Evolutionary conservation across 2,888 invertebrate genomes (phyloP).

Genomic region (Troides helena): DNA sequence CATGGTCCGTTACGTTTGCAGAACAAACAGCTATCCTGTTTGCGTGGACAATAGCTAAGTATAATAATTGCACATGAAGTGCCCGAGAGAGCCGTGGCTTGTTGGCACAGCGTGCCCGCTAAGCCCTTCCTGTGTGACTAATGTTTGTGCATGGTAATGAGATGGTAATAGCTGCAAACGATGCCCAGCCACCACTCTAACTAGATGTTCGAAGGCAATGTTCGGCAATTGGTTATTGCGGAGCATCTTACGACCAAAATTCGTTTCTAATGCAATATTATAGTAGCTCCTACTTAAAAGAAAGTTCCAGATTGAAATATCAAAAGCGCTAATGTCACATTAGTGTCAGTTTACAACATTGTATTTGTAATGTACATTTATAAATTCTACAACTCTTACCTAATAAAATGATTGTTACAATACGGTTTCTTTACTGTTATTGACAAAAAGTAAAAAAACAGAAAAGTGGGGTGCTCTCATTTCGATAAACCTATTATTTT

Average conservation of each 20-base stretch:
- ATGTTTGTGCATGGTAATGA: conserved; percentile 77
- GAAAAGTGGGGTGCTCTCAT: no score
- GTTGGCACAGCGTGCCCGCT: conserved; percentile 67
- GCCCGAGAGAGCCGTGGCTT: conserved; percentile 55
- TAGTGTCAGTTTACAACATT: conserved; percentile 11
- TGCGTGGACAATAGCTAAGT: conserved; percentile 73
- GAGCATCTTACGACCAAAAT: conserved; percentile 40
- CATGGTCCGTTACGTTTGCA: conserved; percentile 69
- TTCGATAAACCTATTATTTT: no score
- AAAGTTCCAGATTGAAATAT: neutral
- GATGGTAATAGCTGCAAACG: conserved; percentile 65
- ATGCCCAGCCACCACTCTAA: conserved; percentile 55
- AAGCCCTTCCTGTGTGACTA: conserved; percentile 72
- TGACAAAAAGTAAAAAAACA: no score
- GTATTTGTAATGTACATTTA: no score
- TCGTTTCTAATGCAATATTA: conserved; percentile 32
- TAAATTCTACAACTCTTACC: no score
- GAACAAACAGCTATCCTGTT: conserved; percentile 64
- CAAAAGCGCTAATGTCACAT: neutral
- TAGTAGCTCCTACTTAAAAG: conserved; percentile 24
- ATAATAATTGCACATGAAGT: conserved; percentile 75
- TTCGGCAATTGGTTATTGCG: conserved; percentile 51
- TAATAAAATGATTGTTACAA: no score
- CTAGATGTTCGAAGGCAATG: conserved; percentile 62
- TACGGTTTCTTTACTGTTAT: no score